Evolutionary conservation across 2,888 invertebrate species (phyloP).

Genomic region (Folsomia candida): DNA sequence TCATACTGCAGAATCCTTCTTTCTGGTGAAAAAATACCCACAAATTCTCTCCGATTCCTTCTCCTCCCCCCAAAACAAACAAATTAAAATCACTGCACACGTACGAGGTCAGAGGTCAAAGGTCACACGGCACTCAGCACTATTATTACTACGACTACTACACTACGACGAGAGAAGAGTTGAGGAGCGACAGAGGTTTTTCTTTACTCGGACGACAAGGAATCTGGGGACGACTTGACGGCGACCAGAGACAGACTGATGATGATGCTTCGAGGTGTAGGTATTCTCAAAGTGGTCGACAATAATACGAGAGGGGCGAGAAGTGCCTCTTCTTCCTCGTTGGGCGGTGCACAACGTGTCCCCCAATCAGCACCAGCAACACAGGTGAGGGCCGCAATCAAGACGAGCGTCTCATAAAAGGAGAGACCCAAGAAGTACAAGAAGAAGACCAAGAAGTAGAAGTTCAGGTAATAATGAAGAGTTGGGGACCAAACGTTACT

Average conservation of each 20-base stretch:
- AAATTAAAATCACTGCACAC: no score
- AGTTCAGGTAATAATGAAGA: no score
- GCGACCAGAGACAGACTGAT: background rate
- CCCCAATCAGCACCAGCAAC: background rate
- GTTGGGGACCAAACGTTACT: no score
- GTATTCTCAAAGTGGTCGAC: constrained; percentile 2
- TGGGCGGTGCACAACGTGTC: background rate
- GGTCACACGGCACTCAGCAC: background rate
- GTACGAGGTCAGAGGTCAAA: background rate
- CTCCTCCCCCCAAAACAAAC: no score
- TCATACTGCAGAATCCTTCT: background rate
- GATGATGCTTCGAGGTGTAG: no score
- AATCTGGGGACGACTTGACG: background rate
- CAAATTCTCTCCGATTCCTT: no score
- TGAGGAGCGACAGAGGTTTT: background rate
- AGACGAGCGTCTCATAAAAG: background rate
- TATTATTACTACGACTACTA: background rate
- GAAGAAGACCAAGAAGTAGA: no score
- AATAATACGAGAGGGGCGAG: no score
- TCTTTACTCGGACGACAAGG: background rate
- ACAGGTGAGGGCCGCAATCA: background rate
- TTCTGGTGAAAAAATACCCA: background rate
- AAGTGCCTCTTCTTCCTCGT: background rate
- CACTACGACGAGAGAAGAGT: background rate
- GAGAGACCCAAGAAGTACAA: no score